phyloP scores from a whole-genome alignment of 2,888 invertebrate genomes.

The Agrochola lota region DNA sequence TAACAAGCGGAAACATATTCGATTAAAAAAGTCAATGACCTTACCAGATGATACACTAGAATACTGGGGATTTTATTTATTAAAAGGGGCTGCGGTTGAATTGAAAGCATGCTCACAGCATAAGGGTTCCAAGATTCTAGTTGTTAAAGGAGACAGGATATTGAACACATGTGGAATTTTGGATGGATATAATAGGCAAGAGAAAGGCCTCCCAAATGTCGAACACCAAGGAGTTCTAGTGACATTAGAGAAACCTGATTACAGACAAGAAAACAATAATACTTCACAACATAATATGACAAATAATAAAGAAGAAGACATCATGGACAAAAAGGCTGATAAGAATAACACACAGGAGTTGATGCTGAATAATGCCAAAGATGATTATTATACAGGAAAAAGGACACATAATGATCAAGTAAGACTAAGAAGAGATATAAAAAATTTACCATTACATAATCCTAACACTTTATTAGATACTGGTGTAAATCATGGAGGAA shows the following conservation, averaged over 20 bases:
- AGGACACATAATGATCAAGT: slow-evolving; percentile 49
- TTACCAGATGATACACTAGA: slow-evolving; percentile 96
- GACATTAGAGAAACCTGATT: slow-evolving; percentile 82
- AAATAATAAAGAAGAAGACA: slow-evolving; percentile 22
- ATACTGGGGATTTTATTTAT: slow-evolving; percentile 96
- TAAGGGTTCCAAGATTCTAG: slow-evolving; percentile 94
- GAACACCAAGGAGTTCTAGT: slow-evolving; percentile 90
- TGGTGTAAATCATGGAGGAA: slow-evolving; percentile 94
- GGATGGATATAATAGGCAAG: slow-evolving; percentile 92
- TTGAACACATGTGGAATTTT: slow-evolving; percentile 94
- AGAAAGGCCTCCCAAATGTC: slow-evolving; percentile 91
- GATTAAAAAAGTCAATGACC: slow-evolving; percentile 95
- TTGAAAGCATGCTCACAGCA: slow-evolving; percentile 95
- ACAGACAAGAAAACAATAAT: slow-evolving; percentile 59
- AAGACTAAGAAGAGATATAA: slow-evolving; percentile 79
- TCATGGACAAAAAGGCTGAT: not conserved
- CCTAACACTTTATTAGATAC: slow-evolving; percentile 92
- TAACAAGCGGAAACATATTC: slow-evolving; percentile 93
- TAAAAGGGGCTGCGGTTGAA: slow-evolving; percentile 94
- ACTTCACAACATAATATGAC: slow-evolving; percentile 1
- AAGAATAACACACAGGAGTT: slow-evolving; percentile 18
- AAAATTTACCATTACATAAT: slow-evolving; percentile 79
- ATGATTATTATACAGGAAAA: slow-evolving; percentile 32
- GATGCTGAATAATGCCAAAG: slow-evolving; percentile 27
- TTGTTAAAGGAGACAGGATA: slow-evolving; percentile 95